Base-by-base conservation (phyloP, 2,888 invertebrate species). In the Heliconius aoede region DNA sequence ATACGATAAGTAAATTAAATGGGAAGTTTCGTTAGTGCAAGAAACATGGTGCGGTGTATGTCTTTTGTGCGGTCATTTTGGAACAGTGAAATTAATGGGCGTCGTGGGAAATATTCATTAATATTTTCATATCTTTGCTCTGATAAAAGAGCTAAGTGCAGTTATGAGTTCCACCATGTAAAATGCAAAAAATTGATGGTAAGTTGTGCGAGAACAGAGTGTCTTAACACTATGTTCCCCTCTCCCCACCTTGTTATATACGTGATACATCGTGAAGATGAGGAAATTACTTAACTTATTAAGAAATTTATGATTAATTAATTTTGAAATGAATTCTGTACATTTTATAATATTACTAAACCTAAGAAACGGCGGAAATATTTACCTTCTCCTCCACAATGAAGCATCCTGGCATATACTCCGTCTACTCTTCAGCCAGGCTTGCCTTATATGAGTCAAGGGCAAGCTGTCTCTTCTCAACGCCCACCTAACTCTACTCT, bases 391-490 rank as follows among this genome's bases (percentile, higher is more conserved):
- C 32, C 93, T 85, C 88, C 89, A 88, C 55, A 84, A 76, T 30
- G 88, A 85, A 51, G 81, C 84, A 78, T 91, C 91, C 3, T 89
- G 86, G 0, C 90, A 88, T 30, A 90, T 82, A 78, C 89, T 91
- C 8, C 85, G 83, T 46, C 85, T 87, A 26, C 88, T 86, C 76
- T 88, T 93, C 5, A 93, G 81, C 84, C 89, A 89, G 64, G 90
- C 92, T 76, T 88, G 86, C 58, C 91, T 87, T 4, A 94, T 86
- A 21, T 85, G 88, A 11, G 90, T 88, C 46, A 94, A 78, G 1
- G 94, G 94, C 8, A 93, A 82, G 76, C 93, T 94, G 51, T 94
- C 94, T 51, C 93, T 85, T 65, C 93, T 84, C n/a, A 92, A 80
- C 18, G 88, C 83, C 89, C 90, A 92, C 58, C 77, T 75, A 28